Conservation (phyloP, 2,888 invertebrate genomes). For the Idaea straminata region DNA sequence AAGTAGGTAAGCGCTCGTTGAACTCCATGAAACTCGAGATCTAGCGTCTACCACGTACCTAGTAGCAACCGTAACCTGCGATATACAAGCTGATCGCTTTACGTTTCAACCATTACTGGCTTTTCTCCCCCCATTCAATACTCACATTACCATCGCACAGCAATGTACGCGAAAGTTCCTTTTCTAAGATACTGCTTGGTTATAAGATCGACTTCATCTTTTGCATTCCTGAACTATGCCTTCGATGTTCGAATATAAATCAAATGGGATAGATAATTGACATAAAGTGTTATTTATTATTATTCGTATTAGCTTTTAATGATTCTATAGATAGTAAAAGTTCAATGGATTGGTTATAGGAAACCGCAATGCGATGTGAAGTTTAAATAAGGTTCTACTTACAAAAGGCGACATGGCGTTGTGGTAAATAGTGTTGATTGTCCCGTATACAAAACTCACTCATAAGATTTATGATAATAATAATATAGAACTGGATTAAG, state of each 20-base stretch:
- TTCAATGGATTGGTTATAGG: not conserved
- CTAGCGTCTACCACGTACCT: slow-evolving; percentile 23
- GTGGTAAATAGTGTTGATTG: not conserved
- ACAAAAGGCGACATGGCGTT: not conserved
- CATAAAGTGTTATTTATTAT: not conserved
- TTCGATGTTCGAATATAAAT: not conserved
- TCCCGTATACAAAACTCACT: not conserved
- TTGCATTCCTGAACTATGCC: slow-evolving; percentile 37
- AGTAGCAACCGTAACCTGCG: slow-evolving; percentile 13
- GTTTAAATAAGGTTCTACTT: not conserved
- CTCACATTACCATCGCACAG: slow-evolving; percentile 5
- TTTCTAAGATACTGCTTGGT: slow-evolving; percentile 24
- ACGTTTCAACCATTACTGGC: slow-evolving; percentile 23
- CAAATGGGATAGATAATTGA: not conserved
- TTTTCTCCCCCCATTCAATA: not conserved
- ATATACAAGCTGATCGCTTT: slow-evolving; percentile 7
- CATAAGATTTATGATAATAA: too few species aligned
- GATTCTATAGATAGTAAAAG: not conserved
- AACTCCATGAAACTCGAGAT: slow-evolving; percentile 66
- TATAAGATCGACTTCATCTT: slow-evolving; percentile 33
- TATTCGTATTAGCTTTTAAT: not conserved
- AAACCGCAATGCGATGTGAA: not conserved
- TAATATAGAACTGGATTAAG: not conserved
- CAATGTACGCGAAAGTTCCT: slow-evolving; percentile 22
- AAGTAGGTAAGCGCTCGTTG: slow-evolving; percentile 57